Percentiles rank a stretch among this genome's conserved stretches.
Conservation (phyloP, 2,888 invertebrate genomes). For the Stenoptilia bipunctidactyla region DNA sequence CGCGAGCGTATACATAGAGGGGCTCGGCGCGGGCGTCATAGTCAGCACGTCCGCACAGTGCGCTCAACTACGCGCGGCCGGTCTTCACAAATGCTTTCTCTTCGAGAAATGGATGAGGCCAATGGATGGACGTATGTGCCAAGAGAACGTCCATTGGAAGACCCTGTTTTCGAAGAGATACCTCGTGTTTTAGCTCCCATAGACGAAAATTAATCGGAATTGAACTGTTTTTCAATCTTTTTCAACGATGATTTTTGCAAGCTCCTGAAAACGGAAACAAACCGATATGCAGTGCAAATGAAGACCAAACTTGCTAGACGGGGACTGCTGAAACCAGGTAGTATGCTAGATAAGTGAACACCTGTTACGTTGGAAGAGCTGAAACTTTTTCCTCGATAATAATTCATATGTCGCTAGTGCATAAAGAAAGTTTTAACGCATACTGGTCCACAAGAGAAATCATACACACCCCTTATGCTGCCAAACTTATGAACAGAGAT, state of each 20-base stretch:
- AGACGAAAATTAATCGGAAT: slow-evolving; percentile 7
- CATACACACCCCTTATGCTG: slow-evolving; percentile 14
- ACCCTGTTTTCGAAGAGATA: slow-evolving; percentile 5
- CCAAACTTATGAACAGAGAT: slow-evolving; percentile 12
- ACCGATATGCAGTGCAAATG: slow-evolving; percentile 7
- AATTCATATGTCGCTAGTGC: slow-evolving; percentile 14
- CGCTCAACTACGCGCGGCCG: not conserved
- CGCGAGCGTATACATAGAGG: not conserved
- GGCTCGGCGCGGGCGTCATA: not conserved
- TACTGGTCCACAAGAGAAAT: slow-evolving; percentile 16
- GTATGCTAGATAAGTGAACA: slow-evolving; percentile 9
- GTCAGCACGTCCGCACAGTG: not conserved
- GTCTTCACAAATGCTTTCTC: not conserved
- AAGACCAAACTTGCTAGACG: slow-evolving; percentile 5
- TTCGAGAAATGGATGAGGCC: not conserved
- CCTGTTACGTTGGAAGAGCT: too few relatives aligned
- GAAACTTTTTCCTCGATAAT: slow-evolving; percentile 10
- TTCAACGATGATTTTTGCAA: slow-evolving; percentile 6
- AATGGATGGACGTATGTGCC: too few relatives aligned
- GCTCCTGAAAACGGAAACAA: slow-evolving; percentile 5
- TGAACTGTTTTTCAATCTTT: slow-evolving; percentile 7
- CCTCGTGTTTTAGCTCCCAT: slow-evolving; percentile 4
- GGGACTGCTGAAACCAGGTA: not conserved
- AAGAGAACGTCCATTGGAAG: not conserved
- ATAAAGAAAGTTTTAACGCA: slow-evolving; percentile 16